Base-by-base conservation (phyloP, 2,797 vertebrate genomes). In the Epinephelus malabaricus region DNA sequence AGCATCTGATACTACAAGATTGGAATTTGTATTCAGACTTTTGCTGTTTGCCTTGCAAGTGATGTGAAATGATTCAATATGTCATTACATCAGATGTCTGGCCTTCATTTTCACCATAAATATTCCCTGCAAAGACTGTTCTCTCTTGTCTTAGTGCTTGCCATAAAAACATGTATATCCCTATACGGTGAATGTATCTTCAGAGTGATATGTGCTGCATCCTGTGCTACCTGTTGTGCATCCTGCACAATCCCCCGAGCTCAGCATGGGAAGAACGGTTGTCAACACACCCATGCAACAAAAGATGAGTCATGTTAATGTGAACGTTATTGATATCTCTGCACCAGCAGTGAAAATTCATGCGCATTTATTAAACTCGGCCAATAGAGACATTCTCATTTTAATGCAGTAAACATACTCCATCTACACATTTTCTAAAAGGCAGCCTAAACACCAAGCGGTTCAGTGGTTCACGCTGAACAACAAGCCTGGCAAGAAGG, bases 41-140 rank as follows among this genome's bases (percentile, higher is more conserved):
- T 77, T 71, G 61, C 71, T 76, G 81, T 84, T 78, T 78, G 64
- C 58, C 21, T 68, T 18, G 68, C 68, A 51, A 55, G 66, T 46
- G 79, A 79, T 34, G 25, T 40, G 72, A 82, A 75, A 78, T 79
- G 38, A 88, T 72, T 77, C 81, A 69, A 60, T 50, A 38, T 69
- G 60, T 73, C 78, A 72, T 61, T 30, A 59, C 62, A 59, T 21
- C 0, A 2, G 30, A 80, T 71, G 69, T 40, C 66, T 81, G 38
- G 43, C 27, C 56, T 69, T 62, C 64, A 21, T 64, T 79, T 70
- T 69, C 47, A 10, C n/a, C 53, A 55, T 59, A 68, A 59, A 79
- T 78, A 84, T 68, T 25, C 40, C 40, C 4, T 38, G 38, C 13
- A 56, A 70, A 66, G 45, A 74, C 56, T 70, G 66, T 49, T 86